Percentiles rank a stretch among this genome's conserved stretches.
These are phyloP conservation scores for Branchinecta sandiegonensis DNA, from an alignment of 2,888 invertebrate genomes.

Conservation along the genomic window DNA sequence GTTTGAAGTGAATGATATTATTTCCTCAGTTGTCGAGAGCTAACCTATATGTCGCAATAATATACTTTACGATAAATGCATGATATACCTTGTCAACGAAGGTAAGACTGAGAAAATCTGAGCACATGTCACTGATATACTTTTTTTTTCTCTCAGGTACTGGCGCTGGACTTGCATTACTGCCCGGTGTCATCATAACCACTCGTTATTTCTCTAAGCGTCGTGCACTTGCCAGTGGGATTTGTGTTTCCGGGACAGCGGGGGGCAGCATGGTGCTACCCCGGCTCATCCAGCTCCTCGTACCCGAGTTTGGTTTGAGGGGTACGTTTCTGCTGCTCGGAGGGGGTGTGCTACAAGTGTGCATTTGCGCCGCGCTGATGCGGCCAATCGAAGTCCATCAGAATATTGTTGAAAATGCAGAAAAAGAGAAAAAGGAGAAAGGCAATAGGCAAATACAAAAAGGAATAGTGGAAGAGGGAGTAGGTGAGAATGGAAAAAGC, in stretches of 20 bases:
- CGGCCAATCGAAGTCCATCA: conserved; percentile 41
- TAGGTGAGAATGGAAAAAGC: background rate
- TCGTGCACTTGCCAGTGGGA: conserved; percentile 30
- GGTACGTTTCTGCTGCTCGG: conserved; percentile 51
- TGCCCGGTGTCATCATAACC: conserved; percentile 30
- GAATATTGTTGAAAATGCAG: conserved; percentile 21
- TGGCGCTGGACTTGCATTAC: conserved; percentile 30
- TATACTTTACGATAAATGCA: no score
- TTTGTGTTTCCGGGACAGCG: conserved; percentile 31
- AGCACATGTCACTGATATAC: no score
- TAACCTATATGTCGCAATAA: no score
- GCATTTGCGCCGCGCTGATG: conserved; percentile 53
- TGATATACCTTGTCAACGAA: no score
- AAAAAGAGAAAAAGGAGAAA: background rate
- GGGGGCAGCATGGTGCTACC: conserved; percentile 31
- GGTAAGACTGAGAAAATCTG: no score
- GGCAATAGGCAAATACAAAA: background rate
- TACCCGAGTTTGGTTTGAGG: conserved; percentile 38
- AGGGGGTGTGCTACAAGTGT: conserved; percentile 59
- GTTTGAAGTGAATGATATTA: no score
- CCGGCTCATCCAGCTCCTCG: conserved; percentile 29
- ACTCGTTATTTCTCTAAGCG: conserved; percentile 30
- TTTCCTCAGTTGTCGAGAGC: no score
- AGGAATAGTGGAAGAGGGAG: background rate
- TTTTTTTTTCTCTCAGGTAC: conserved; percentile 26